A percentile compares a stretch with the other conserved stretches of the same genome.
Conservation (phyloP, 1,140 invertebrate genomes). For the Oscheius sp. region DNA sequence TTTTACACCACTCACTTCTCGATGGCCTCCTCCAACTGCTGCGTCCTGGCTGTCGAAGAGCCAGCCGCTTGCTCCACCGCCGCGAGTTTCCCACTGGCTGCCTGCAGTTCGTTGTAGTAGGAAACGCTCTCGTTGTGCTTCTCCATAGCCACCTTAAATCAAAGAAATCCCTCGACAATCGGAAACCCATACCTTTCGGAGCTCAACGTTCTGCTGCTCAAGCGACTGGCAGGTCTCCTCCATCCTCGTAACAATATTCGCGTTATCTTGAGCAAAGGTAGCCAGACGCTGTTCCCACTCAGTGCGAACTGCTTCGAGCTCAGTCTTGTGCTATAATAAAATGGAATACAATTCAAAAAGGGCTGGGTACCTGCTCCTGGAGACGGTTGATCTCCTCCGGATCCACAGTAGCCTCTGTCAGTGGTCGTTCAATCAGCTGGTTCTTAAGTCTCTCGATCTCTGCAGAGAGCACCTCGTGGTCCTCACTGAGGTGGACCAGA, state of each 20-base stretch:
- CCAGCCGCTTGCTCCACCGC: not conserved
- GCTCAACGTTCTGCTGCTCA: not conserved
- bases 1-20: too few species aligned
- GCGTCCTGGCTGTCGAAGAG: not conserved
- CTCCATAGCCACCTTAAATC: constrained; percentile 1
- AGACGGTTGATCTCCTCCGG: not conserved
- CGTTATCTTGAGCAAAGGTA: not conserved
- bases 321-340: too few species aligned
- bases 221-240: not conserved
- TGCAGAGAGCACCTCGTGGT: not conserved
- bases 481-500: not conserved
- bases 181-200: not conserved
- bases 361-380: too few species aligned
- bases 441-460: not conserved
- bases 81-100: constrained; percentile 5
- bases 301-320: too few species aligned
- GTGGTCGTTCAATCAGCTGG: not conserved
- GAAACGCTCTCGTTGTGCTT: constrained; percentile 31
- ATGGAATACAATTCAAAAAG: too few species aligned
- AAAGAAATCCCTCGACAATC: not conserved
- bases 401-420: not conserved
- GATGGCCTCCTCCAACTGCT: not conserved
- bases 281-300: too few species aligned
- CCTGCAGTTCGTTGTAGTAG: constrained; percentile 36
- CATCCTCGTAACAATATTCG: not conserved